Evolutionary conservation across 2,888 invertebrate genomes (phyloP), one percentile per base, ranked within the genome.

Genomic region (Watsonalla binaria): DNA sequence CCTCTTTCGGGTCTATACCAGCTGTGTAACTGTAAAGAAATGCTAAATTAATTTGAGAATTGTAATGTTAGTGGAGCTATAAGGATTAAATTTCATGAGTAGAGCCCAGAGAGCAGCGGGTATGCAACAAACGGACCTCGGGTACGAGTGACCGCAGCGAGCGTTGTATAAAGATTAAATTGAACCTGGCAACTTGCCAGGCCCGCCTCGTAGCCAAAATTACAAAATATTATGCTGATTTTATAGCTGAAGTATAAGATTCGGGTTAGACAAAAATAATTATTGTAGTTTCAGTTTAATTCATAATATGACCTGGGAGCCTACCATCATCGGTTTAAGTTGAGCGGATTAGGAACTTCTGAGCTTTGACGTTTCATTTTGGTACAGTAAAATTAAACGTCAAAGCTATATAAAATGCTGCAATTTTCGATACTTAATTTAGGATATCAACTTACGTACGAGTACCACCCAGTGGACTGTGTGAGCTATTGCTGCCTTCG

Each of bases 171-270:
- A 86, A 87, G 84, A 88, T 86, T 84, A 87, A 86, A 86, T 87
- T 80, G 81, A 79, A 79, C 70, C 74, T 79, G 87, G 88, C 85
- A 70, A 62, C 60, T 65, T 61, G 84, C 88, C 86, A 86, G 74
- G 65, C 66, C 72, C 71, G 68, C 70, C 42, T 11, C 63, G 72
- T 71, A 73, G 62, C 74, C 68, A 68, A 78, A 82, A 85, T 84
- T 84, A 80, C 82, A 78, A 82, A 86, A 84, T 84, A 84, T 83
- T 82, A 83, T 84, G 82, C 79, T 80, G 77, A 84, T 84, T 82
- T 80, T 80, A 76, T 78, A 71, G 67, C 66, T 66, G 48, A 56
- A 62, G 62, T 59, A 65, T 66, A 67, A 64, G 55, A 64, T 61
- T 42, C 11, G 11, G 42, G 42, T 42, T 42, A 42, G 42, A 42